Percentiles rank a stretch among this genome's conserved stretches.
phyloP scores from a whole-genome alignment of 2,113 vertebrate species.

The Seriola rivoliana region DNA sequence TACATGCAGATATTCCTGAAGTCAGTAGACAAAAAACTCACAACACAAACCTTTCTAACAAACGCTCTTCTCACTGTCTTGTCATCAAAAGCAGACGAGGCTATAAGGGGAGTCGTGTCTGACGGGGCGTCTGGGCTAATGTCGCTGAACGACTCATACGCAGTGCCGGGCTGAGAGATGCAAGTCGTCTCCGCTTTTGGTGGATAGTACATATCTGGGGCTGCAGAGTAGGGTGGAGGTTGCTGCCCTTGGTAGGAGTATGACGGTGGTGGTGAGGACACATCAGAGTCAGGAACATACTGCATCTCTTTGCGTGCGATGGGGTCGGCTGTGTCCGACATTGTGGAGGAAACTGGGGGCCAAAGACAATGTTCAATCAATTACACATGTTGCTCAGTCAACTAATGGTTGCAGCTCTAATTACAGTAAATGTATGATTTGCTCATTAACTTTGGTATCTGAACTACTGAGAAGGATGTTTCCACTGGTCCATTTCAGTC shows the following conservation, averaged over 20 bases:
- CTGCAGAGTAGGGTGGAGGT: constrained; percentile 66
- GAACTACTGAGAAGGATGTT: neutral
- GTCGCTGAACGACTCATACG: constrained; percentile 29
- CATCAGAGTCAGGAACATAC: neutral
- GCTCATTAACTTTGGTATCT: no score
- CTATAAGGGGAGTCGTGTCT: neutral
- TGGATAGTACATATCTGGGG: constrained; percentile 6
- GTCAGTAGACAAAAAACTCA: neutral
- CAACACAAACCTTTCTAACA: constrained; percentile 78
- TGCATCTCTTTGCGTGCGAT: neutral
- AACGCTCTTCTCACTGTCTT: constrained; percentile 72
- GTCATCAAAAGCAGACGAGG: constrained; percentile 66
- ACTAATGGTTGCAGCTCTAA: neutral
- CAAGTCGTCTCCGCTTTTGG: neutral
- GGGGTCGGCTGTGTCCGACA: constrained; percentile 45
- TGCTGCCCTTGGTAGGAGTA: constrained; percentile 22
- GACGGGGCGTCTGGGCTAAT: constrained; percentile 16
- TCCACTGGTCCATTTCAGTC: neutral
- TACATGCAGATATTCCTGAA: neutral
- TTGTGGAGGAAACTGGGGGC: constrained; percentile 51
- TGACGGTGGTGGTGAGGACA: neutral
- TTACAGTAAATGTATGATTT: no score
- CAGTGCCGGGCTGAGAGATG: neutral
- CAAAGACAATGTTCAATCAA: constrained; percentile 8
- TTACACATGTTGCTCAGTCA: neutral